A percentile compares a stretch with the other conserved stretches of the same genome.
These are phyloP conservation scores for Crambe crambe DNA, from an alignment of 37 sponge, comb jelly and placozoan species.

Conservation along the genomic window DNA sequence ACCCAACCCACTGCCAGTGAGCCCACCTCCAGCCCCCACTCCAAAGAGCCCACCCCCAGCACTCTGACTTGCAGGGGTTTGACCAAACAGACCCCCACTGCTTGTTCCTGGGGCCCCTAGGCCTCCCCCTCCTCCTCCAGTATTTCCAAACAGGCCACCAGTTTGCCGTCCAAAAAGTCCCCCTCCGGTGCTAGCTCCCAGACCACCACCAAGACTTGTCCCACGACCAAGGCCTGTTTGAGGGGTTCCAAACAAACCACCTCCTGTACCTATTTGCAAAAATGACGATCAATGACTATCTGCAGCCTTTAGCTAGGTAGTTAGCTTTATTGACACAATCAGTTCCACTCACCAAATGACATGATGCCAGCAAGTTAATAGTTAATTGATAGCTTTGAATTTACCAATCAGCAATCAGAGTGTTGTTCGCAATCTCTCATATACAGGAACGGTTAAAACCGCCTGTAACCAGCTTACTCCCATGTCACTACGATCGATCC, in stretches of 20 bases:
- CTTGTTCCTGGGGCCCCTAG: slow-evolving; percentile 10
- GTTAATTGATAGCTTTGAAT: too few species aligned
- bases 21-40: slow-evolving; percentile 5
- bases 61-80: slow-evolving; percentile 27
- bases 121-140: slow-evolving; percentile 5
- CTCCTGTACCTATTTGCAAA: not conserved
- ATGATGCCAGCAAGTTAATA: too few species aligned
- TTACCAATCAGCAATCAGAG: too few species aligned
- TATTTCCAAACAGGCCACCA: slow-evolving; percentile 26
- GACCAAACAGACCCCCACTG: slow-evolving; percentile 45
- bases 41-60: slow-evolving; percentile 26
- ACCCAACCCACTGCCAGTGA: not conserved
- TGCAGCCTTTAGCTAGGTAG: not conserved
- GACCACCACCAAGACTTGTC: slow-evolving; percentile 6
- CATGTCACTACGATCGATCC: not conserved
- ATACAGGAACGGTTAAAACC: too few species aligned
- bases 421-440: too few species aligned
- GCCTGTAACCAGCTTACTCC: not conserved
- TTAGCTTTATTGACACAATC: too few species aligned
- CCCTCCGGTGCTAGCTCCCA: slow-evolving; percentile 5
- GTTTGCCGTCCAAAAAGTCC: slow-evolving; percentile 24
- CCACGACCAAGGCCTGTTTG: not conserved
- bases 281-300: not conserved
- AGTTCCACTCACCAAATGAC: too few species aligned
- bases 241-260: slow-evolving; percentile 16